Evolutionary conservation across 2,888 invertebrate species (phyloP).

Genomic region (Volucella inflata): DNA sequence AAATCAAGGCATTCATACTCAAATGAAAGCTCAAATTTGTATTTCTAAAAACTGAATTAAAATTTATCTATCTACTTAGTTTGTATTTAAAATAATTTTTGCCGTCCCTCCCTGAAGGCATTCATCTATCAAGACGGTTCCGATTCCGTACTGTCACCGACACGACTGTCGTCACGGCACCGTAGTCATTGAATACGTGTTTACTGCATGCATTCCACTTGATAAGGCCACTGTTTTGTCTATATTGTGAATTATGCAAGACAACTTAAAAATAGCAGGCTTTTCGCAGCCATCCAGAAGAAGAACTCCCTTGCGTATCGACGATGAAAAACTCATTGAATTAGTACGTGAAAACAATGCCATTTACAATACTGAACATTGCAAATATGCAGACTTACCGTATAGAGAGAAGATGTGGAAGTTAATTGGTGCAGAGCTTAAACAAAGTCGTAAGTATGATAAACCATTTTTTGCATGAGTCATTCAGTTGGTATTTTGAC

Average conservation of each 20-base stretch:
- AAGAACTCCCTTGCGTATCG: slow-evolving; percentile 25
- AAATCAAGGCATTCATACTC: too few relatives aligned
- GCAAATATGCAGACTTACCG: slow-evolving; percentile 9
- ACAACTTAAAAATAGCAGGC: background rate
- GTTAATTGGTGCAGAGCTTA: slow-evolving; percentile 44
- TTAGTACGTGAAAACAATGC: slow-evolving; percentile 19
- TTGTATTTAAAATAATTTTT: background rate
- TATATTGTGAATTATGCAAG: background rate
- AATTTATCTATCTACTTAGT: too few relatives aligned
- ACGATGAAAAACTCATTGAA: slow-evolving; percentile 51
- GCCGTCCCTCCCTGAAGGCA: slow-evolving; percentile 39
- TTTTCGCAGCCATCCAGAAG: background rate
- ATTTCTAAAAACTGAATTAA: too few relatives aligned
- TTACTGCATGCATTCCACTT: background rate
- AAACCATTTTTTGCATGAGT: background rate
- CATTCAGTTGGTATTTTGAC: background rate
- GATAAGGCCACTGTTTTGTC: background rate
- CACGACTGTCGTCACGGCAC: slow-evolving; percentile 19
- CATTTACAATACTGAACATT: slow-evolving; percentile 29
- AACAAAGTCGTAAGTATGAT: slow-evolving; percentile 37
- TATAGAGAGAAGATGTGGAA: slow-evolving; percentile 34
- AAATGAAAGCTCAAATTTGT: too few relatives aligned
- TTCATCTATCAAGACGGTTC: background rate
- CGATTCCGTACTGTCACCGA: slow-evolving; percentile 53
- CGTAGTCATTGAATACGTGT: slow-evolving; percentile 8